phyloP scores from a whole-genome alignment of 2,797 vertebrate species.

The Peromyscus eremicus region DNA sequence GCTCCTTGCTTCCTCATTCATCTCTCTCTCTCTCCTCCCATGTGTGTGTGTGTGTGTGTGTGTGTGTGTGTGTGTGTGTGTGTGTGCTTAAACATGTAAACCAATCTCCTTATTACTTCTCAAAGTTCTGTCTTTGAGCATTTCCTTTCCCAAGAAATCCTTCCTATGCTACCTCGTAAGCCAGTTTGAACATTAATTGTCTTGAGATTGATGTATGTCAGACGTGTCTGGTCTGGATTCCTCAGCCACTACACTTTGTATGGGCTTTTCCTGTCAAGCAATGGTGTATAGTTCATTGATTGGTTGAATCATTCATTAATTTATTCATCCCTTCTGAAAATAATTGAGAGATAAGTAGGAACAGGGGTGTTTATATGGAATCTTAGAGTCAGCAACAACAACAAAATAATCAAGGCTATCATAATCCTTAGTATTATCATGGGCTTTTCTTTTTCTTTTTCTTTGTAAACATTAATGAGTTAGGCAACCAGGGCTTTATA shows the following conservation, averaged over 20 bases:
- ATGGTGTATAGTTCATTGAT: neutral
- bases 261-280: neutral
- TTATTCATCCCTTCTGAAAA: slow-evolving; percentile 66
- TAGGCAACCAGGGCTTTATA: slow-evolving; percentile 65
- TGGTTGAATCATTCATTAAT: slow-evolving; percentile 38
- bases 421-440: slow-evolving; percentile 71
- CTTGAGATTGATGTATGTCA: neutral
- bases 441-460: slow-evolving; percentile 26
- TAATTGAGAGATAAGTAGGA: slow-evolving; percentile 65
- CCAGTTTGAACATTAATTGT: neutral
- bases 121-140: neutral
- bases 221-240: neutral
- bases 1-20: neutral
- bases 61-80: neutral
- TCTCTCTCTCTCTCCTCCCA: neutral
- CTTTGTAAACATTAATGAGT: slow-evolving; percentile 71
- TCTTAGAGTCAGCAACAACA: slow-evolving; percentile 61
- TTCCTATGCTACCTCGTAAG: neutral
- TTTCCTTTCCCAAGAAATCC: neutral
- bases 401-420: slow-evolving; percentile 70
- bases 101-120: neutral
- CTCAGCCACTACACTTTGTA: neutral
- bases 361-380: slow-evolving; percentile 6
- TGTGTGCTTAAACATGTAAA: neutral
- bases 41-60: neutral